These are phyloP conservation scores for Cyphotilapia sp. DNA, from an alignment of 2,113 vertebrate species.

Conservation along the genomic window DNA sequence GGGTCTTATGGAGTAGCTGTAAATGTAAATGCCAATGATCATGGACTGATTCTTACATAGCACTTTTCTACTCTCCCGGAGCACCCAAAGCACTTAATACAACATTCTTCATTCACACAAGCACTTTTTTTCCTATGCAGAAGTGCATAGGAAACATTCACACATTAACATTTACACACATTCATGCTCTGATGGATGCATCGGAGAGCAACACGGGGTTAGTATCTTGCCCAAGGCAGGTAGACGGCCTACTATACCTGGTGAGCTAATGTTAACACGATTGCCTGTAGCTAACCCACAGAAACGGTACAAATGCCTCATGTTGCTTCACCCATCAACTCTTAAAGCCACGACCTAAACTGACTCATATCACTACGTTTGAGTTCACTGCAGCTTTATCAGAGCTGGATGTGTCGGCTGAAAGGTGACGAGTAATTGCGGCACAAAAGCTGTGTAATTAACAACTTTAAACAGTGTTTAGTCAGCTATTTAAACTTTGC, in stretches of 20 bases:
- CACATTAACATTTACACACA: neutral
- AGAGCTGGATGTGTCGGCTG: neutral
- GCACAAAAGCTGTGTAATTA: neutral
- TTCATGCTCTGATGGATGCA: neutral
- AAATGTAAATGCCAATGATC: neutral
- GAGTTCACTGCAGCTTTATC: neutral
- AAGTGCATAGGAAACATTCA: neutral
- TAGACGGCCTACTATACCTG: neutral
- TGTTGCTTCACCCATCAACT: neutral
- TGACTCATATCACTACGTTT: neutral
- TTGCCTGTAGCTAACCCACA: neutral
- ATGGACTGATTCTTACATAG: neutral
- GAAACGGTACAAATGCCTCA: neutral
- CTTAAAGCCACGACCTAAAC: neutral
- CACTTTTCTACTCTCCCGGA: neutral
- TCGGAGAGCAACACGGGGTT: neutral
- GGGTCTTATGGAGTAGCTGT: neutral
- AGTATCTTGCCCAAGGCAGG: neutral
- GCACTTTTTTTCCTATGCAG: neutral
- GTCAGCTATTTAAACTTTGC: neutral
- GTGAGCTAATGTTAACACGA: neutral
- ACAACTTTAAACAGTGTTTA: neutral
- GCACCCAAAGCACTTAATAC: neutral
- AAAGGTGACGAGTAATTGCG: neutral
- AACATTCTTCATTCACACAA: neutral